A percentile compares a stretch with the other conserved stretches of the same genome.
phyloP scores from a whole-genome alignment of 1,140 invertebrate species.

The Aphelenchoides fujianensis region DNA sequence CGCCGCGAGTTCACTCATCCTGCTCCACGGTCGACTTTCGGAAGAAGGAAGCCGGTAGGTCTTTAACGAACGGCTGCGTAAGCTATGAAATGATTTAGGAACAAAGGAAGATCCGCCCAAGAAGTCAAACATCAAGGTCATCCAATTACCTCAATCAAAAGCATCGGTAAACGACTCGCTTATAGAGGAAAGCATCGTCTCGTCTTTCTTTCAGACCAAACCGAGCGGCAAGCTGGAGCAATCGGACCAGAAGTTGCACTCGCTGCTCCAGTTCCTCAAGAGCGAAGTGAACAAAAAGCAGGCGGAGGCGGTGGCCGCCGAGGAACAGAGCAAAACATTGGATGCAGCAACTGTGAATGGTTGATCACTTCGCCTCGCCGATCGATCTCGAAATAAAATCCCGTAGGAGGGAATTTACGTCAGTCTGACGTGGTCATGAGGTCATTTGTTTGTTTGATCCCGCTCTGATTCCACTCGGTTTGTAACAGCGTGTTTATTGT shows the following conservation, averaged over 20 bases:
- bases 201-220: not conserved
- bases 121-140: not conserved
- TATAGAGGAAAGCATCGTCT: not conserved
- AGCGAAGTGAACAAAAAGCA: not conserved
- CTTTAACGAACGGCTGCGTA: not conserved
- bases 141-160: not conserved
- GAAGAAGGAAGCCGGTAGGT: not conserved
- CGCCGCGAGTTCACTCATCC: not conserved
- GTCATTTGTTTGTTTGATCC: not conserved
- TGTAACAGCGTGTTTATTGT: too few species aligned
- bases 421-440: not conserved
- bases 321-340: not conserved
- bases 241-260: not conserved
- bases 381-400: not conserved
- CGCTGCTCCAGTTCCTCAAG: not conserved
- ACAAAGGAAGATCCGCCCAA: too few species aligned
- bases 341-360: too few species aligned
- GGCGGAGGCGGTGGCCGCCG: not conserved
- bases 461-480: too few species aligned
- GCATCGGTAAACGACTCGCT: not conserved
- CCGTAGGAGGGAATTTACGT: not conserved
- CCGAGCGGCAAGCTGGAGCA: not conserved
- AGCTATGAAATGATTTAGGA: too few species aligned
- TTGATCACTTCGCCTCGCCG: not conserved
- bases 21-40: slow-evolving; percentile 7